phyloP scores from a whole-genome alignment of 2,888 invertebrate genomes.

The Phrixothrix hirtus region DNA sequence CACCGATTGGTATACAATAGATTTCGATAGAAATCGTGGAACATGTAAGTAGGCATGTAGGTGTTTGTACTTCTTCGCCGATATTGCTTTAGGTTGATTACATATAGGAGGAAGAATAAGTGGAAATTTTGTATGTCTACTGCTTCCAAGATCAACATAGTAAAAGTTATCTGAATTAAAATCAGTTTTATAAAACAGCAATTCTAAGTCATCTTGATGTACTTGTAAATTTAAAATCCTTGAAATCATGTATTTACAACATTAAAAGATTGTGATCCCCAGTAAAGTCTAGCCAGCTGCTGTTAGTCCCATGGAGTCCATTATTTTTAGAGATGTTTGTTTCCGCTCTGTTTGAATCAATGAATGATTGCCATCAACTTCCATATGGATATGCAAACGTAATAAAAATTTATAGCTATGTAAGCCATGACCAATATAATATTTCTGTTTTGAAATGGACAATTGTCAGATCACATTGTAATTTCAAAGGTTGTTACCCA shows the following conservation, averaged over 20 bases:
- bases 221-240: not conserved
- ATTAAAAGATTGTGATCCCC: slow-evolving; percentile 8
- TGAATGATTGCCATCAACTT: slow-evolving; percentile 24
- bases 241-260: slow-evolving; percentile 10
- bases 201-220: too few species aligned
- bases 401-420: slow-evolving; percentile 35
- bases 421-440: slow-evolving; percentile 13
- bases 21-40: too few species aligned
- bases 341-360: slow-evolving; percentile 25
- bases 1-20: too few species aligned
- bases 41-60: too few species aligned
- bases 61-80: too few species aligned
- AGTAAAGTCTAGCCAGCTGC: slow-evolving; percentile 28
- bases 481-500: slow-evolving; percentile 16
- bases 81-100: too few species aligned
- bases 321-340: slow-evolving; percentile 28
- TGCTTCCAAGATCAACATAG: too few species aligned
- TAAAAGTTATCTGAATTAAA: too few species aligned
- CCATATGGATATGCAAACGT: slow-evolving; percentile 37
- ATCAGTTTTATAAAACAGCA: too few species aligned
- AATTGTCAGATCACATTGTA: slow-evolving; percentile 23
- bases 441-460: slow-evolving; percentile 14
- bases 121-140: too few species aligned
- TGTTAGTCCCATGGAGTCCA: slow-evolving; percentile 37
- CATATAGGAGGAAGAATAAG: too few species aligned